Base-by-base conservation (phyloP, 1,140 invertebrate species). In the Cydia amplana region DNA sequence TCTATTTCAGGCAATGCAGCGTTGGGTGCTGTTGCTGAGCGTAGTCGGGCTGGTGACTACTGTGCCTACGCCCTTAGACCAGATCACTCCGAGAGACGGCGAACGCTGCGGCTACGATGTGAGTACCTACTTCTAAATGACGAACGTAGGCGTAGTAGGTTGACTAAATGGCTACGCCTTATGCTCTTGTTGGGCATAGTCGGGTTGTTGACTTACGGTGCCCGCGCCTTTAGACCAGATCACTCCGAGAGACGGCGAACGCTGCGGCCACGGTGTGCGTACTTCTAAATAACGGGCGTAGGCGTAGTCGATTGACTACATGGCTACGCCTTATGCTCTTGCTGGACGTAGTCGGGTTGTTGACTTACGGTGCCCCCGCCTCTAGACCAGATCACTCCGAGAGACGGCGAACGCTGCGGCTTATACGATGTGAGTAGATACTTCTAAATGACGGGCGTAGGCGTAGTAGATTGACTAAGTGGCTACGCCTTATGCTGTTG, bases 91-190 rank as follows among this genome's bases (percentile, higher is more conserved):
- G 70, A 12, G 2, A 55, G 3, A 7, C 1, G 25, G 73, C 0
- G 72, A 80, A 12, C 73, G 36, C 5, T 85, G 84, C 51, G 84
- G 83, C 28, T 85, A 84, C 75, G 82, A 82, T 63, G 84, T 85
- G 63, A 78, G 78, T 70, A 25, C 6, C 1, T 18, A 28, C 28
- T 28, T 28, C 28, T 28, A 25, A 32, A 32, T 43, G 10, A 43
- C 12, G 10, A 0, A 14, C 12, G 40, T 20, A 5, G 25, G 9
- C 14, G 23, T 25, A 28, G 25, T 23, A 10, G 12, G 7, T 1
- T 28, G 16, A 65, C 23, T 28, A 25, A 1, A 3, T 25, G 4
- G 4, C 2, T 28, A 28, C 28, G 28, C 28, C 28, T 28, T 28
- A 28, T 73, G 16, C 36, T 75, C 2, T 49, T 81, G 12, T 32